Evolutionary conservation across 2,888 invertebrate species (phyloP), one percentile per base, ranked within the genome.

Genomic region (Archaeoteleia sp.): DNA sequence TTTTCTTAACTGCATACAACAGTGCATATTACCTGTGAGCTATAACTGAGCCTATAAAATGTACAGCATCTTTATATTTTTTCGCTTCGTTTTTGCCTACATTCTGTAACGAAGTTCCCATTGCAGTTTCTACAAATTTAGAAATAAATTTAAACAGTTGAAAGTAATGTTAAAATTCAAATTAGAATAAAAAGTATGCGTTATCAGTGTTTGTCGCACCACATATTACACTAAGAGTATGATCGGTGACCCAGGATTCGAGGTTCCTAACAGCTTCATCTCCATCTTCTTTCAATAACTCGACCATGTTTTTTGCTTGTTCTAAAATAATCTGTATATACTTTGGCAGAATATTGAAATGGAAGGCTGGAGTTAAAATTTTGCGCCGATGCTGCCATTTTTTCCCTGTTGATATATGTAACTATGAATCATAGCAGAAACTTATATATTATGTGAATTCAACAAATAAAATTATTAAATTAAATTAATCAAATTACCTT

Each of bases 71-170:
- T 25, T 35, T 60, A 9, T 69, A 71, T 3, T 48, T 17, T 12
- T 15, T 37, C 4, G 54, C 61, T 20, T 43, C 48, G 13, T 49
- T 23, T 40, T 49, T 27, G 12, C 67, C 40, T 0, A 62, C 5
- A 3, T 67, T 29, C 23, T 55, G 27, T 17, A 67, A 29, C 1
- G 43, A 30, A 8, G 65, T 45, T 1, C 71, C 69, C 71, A 71
- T 71, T 0, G 71, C 67, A 12, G 88, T 87, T 70, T 89, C 88
- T 85, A 78, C 65, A n/a, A n/a, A n/a, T n/a, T n/a, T n/a, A n/a
- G n/a, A n/a, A 74, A 81, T 14, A 15, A 14, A 15, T 30, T 29
- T 29, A 27, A 29, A 27, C 9, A 10, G 9, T 27, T 42, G 2
- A 27, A 27, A 27, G 20, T 15, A 23, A 23, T 4, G 10, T 27